These are phyloP conservation scores for Calidris pugnax DNA, from an alignment of 2,113 vertebrate genomes.

Conservation along the genomic window DNA sequence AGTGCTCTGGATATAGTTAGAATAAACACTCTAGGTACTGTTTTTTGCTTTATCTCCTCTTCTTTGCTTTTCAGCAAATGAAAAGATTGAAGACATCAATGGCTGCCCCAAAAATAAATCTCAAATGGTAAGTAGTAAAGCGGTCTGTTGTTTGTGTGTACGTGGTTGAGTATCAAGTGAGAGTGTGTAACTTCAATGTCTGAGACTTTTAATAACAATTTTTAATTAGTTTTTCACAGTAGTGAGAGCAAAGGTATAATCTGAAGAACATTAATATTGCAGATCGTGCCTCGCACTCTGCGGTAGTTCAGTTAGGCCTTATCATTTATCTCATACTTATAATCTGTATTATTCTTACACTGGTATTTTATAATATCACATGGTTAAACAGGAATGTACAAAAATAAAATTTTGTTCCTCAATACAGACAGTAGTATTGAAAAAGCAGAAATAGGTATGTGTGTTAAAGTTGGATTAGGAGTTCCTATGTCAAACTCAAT, in stretches of 20 bases:
- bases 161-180: background rate
- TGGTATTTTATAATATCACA: background rate
- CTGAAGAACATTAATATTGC: background rate
- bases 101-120: constrained; percentile 95
- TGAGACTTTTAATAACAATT: background rate
- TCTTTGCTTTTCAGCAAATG: constrained; percentile 86
- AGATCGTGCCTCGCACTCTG: background rate
- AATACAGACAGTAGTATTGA: background rate
- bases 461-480: background rate
- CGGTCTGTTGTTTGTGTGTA: background rate
- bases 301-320: background rate
- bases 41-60: constrained; percentile 24
- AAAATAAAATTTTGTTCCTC: background rate
- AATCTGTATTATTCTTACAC: background rate
- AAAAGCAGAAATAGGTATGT: background rate
- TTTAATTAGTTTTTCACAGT: background rate
- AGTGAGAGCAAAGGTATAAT: background rate
- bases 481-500: background rate
- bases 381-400: background rate
- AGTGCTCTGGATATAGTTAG: constrained; percentile 22
- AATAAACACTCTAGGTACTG: background rate
- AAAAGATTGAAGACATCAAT: constrained; percentile 98
- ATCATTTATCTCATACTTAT: background rate
- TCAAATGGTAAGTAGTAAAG: constrained; percentile 91
- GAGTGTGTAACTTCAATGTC: background rate